phyloP scores from a whole-genome alignment of 2,888 invertebrate genomes.

The Brenthis ino region DNA sequence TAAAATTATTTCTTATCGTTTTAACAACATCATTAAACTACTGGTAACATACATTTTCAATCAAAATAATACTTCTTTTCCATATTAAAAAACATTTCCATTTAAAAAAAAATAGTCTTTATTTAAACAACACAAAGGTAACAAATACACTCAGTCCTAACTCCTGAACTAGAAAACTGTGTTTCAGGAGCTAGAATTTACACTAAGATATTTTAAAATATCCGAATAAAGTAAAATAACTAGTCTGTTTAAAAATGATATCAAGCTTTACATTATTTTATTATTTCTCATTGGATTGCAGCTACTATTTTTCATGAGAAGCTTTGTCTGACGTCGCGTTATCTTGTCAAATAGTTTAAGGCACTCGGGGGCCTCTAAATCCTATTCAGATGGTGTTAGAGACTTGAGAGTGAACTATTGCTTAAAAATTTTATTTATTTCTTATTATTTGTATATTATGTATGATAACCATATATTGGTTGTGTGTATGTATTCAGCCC shows the following conservation, averaged over 20 bases:
- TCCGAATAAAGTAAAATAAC: neutral
- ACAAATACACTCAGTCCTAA: no score
- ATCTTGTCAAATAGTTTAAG: slow-evolving; percentile 31
- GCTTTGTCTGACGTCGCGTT: slow-evolving; percentile 23
- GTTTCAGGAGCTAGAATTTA: no score
- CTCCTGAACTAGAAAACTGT: no score
- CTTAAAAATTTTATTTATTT: slow-evolving; percentile 13
- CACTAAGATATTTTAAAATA: neutral
- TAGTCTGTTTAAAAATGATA: no score
- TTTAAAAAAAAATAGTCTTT: no score
- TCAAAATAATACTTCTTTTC: no score
- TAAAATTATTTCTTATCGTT: slow-evolving; percentile 10
- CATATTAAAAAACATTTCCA: no score
- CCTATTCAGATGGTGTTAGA: slow-evolving; percentile 27
- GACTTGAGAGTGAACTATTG: slow-evolving; percentile 25
- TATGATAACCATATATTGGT: no score
- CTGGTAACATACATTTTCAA: neutral
- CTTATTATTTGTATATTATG: no score
- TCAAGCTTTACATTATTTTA: neutral
- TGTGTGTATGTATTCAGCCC: no score
- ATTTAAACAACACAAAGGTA: no score
- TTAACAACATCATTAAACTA: neutral
- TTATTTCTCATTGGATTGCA: slow-evolving; percentile 4
- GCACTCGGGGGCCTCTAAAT: slow-evolving; percentile 33
- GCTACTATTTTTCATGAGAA: slow-evolving; percentile 12